Evolutionary conservation across 2,113 vertebrate genomes (phyloP).

Genomic region (Stegostoma tigrinum): DNA sequence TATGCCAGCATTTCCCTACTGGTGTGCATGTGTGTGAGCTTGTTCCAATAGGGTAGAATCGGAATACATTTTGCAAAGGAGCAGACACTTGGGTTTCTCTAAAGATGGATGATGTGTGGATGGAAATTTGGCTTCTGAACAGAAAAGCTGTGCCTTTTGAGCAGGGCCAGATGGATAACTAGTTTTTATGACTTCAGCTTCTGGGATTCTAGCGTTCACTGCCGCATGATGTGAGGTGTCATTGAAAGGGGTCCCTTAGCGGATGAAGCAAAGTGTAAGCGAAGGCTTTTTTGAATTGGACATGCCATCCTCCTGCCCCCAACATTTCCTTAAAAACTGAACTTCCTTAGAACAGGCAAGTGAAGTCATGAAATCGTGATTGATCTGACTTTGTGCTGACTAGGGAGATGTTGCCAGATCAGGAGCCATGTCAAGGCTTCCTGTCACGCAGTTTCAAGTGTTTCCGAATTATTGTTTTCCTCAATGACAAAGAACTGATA

Average conservation of each 20-base stretch:
- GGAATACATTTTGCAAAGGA: background rate
- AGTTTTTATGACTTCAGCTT: background rate
- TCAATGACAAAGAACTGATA: background rate
- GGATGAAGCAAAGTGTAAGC: background rate
- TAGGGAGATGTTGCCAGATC: background rate
- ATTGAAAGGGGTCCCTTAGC: background rate
- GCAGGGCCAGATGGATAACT: background rate
- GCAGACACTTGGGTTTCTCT: background rate
- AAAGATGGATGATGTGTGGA: background rate
- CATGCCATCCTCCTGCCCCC: background rate
- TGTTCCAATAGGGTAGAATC: background rate
- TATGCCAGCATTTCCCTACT: background rate
- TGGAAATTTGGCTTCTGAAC: background rate
- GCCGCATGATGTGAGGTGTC: background rate
- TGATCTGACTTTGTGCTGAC: background rate
- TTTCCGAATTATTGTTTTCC: background rate
- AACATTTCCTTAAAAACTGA: background rate
- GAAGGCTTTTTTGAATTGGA: background rate
- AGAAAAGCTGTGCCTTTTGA: background rate
- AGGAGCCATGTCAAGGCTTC: background rate
- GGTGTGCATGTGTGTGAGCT: background rate
- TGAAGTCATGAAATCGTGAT: background rate
- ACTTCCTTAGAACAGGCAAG: background rate
- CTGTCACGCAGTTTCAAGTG: background rate
- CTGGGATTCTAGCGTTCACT: background rate